These are phyloP conservation scores for Castor canadensis DNA, from an alignment of 2,113 vertebrate genomes.

Conservation along the genomic window DNA sequence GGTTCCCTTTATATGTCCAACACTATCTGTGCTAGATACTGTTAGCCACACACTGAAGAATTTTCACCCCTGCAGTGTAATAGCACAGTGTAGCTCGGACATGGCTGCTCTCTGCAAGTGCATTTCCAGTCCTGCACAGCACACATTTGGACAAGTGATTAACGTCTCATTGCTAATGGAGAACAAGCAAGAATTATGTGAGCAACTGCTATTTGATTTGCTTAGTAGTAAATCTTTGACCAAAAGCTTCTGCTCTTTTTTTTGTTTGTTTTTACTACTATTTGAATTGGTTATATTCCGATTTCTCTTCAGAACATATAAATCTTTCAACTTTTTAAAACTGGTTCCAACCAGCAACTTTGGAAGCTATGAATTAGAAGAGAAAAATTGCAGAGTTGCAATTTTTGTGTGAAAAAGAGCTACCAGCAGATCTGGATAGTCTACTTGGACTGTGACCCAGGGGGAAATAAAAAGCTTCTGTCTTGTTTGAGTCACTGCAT, in stretches of 20 bases:
- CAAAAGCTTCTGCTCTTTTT: neutral
- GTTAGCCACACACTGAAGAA: neutral
- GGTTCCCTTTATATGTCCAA: conserved; percentile 60
- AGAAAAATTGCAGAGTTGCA: neutral
- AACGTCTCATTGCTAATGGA: neutral
- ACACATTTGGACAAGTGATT: neutral
- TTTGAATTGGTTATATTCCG: no score
- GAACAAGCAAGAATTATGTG: neutral
- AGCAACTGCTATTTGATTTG: neutral
- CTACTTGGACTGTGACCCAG: neutral
- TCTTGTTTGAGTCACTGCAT: neutral
- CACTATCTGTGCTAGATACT: no score
- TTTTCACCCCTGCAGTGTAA: neutral
- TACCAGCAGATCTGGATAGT: neutral
- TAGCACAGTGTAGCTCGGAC: neutral
- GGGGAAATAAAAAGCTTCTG: neutral
- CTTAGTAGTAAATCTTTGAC: neutral
- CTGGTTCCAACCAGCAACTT: neutral
- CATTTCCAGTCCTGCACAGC: neutral
- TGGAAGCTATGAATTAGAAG: neutral
- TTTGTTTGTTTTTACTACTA: neutral
- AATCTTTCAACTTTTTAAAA: no score
- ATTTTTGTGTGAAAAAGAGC: neutral
- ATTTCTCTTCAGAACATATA: no score
- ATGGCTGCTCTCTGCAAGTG: neutral